These are phyloP conservation scores for Colinus virginianus DNA, from an alignment of 2,113 vertebrate genomes.

Conservation along the genomic window DNA sequence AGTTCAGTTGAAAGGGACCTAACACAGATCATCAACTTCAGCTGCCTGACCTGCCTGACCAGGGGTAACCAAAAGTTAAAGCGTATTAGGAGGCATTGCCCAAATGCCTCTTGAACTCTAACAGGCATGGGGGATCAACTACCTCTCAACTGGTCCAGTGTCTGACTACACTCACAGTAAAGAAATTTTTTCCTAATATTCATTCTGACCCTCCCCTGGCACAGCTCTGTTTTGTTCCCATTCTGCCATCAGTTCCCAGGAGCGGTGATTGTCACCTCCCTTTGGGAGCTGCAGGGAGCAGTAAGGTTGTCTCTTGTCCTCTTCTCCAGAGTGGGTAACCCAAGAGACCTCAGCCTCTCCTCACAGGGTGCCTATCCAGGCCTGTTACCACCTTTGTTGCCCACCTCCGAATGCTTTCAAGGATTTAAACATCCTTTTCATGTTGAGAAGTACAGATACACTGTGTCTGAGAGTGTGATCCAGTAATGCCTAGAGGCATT, in stretches of 20 bases:
- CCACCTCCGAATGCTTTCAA: background rate
- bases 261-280: background rate
- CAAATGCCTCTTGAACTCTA: background rate
- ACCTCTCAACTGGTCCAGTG: background rate
- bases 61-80: background rate
- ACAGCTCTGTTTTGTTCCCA: background rate
- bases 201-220: background rate
- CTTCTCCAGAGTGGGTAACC: background rate
- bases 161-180: background rate
- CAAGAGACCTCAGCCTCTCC: background rate
- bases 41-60: background rate
- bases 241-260: background rate
- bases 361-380: background rate
- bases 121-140: background rate
- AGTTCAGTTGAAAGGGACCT: background rate
- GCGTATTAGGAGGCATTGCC: background rate
- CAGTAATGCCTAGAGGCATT: background rate
- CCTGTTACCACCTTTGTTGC: background rate
- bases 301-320: background rate
- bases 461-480: background rate
- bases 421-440: background rate
- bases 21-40: background rate
- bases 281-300: background rate
- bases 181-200: background rate
- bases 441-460: background rate